Conservation (phyloP, 1,140 invertebrate genomes). For the Elymnias hypermnestra region DNA sequence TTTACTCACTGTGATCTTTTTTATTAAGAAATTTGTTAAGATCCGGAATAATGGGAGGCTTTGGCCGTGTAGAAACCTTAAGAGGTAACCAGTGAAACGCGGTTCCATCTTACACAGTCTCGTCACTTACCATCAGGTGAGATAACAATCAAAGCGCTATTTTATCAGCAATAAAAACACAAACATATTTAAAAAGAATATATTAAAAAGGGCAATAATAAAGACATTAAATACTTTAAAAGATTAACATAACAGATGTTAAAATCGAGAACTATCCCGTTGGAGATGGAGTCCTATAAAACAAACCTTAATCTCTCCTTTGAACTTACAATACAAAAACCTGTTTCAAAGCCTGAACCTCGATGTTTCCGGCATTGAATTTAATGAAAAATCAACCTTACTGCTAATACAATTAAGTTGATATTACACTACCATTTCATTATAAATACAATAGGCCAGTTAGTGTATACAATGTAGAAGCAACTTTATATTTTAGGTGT, state of each 20-base stretch:
- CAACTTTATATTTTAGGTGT: conserved; percentile 9
- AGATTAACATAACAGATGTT: conserved; percentile 17
- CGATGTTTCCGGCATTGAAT: conserved; percentile 31
- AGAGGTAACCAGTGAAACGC: too few relatives aligned
- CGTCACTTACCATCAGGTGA: too few relatives aligned
- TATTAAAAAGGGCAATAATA: conserved; percentile 9
- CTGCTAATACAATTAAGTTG: conserved; percentile 4
- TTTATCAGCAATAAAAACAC: too few relatives aligned
- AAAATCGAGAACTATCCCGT: conserved; percentile 21
- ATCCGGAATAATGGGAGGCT: too few relatives aligned
- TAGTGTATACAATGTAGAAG: conserved; percentile 5
- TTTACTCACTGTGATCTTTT: too few relatives aligned
- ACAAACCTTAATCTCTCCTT: conserved; percentile 44
- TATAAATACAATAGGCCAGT: conserved; percentile 1
- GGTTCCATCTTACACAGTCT: too few relatives aligned
- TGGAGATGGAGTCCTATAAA: conserved; percentile 34
- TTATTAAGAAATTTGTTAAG: too few relatives aligned
- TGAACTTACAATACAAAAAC: conserved; percentile 45
- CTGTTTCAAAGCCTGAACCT: conserved; percentile 35
- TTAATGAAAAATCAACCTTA: conserved; percentile 20
- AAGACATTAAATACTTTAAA: conserved; percentile 11
- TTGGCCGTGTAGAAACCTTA: too few relatives aligned
- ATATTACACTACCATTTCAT: conserved; percentile 14
- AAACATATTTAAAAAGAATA: not conserved
- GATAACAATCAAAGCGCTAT: too few relatives aligned